Evolutionary conservation across 2,888 invertebrate species (phyloP), one percentile per base, ranked within the genome.

Genomic region (Cantharis rustica): DNA sequence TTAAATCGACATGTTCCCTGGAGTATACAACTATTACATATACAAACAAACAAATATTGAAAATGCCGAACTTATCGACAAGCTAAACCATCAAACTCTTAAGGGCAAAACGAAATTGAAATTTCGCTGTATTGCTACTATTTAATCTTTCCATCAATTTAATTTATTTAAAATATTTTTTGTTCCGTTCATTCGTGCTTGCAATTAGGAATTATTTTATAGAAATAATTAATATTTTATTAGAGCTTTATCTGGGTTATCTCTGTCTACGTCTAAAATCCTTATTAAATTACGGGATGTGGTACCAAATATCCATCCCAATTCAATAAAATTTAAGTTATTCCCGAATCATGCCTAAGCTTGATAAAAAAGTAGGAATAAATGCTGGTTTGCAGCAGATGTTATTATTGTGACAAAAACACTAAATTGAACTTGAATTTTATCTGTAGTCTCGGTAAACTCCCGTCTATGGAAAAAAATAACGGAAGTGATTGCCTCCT

Each of bases 1-100:
- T 70, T 75, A 69, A 75, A 77, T 68, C 74, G 75, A 77, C 75
- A 72, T 75, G 75, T 72, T 77, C 72, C 63, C 17, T 68, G 15
- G 61, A 72, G 71, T 73, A 62, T 66, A 20, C 64, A 20, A 20
- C 20, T 23, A 66, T 66, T 66, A 66, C 64, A 23, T 20, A 66
- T 20, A 66, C 64, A 66, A 17, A 66, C 16, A 66, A 16, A 66
- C 47, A 47, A 47, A 47, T 47, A 47, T 47, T 47, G 47, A 47
- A 47, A 47, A 47, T 47, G n/a, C 47, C 7, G 7, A 47, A 47
- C 47, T 47, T 47, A 47, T 47, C 47, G 47, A 47, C 47, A n/a
- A n/a, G 47, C 47, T n/a, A 47, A n/a, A n/a, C 47, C n/a, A 47
- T 47, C 13, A n/a, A 47, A 47, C n/a, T 2, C 47, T 47, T 47